These are phyloP conservation scores for Trachurus trachurus DNA, from an alignment of 2,797 vertebrate species.

Conservation along the genomic window DNA sequence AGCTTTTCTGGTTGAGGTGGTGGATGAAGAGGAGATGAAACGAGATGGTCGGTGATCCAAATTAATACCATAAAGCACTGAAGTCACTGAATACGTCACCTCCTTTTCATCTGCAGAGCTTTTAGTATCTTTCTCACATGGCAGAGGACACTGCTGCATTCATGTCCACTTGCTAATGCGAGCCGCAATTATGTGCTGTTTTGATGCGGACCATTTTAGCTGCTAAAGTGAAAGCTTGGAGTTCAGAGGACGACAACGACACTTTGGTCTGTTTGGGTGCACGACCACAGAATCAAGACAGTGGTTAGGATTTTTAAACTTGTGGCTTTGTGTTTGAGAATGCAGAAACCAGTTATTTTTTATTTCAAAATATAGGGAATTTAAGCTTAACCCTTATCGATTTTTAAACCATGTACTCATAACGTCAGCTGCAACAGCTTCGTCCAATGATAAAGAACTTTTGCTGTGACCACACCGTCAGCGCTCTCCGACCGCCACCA, in stretches of 20 bases:
- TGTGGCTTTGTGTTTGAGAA: background rate
- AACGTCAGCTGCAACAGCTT: slow-evolving; percentile 4
- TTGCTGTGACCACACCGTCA: slow-evolving; percentile 8
- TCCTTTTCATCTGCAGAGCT: slow-evolving; percentile 49
- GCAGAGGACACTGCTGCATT: slow-evolving; percentile 48
- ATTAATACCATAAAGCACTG: slow-evolving; percentile 63
- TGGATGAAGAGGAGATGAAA: slow-evolving; percentile 33
- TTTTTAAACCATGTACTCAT: background rate
- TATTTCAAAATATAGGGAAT: background rate
- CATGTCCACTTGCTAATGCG: slow-evolving; percentile 21
- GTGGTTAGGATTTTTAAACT: background rate
- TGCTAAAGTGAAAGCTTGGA: slow-evolving; percentile 12
- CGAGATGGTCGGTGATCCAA: slow-evolving; percentile 33
- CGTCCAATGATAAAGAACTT: slow-evolving; percentile 31
- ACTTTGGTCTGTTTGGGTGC: slow-evolving; percentile 9
- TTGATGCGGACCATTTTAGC: slow-evolving; percentile 30
- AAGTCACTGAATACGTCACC: slow-evolving; percentile 47
- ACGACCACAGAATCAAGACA: slow-evolving; percentile 4
- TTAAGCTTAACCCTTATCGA: background rate
- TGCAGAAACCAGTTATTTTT: background rate
- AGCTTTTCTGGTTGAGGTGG: slow-evolving; percentile 22
- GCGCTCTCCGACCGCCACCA: slow-evolving; percentile 10
- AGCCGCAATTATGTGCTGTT: slow-evolving; percentile 18
- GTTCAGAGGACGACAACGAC: background rate
- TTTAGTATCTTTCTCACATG: slow-evolving; percentile 65